Conservation (phyloP, 2,113 vertebrate genomes). For the Halcyon malimbica region DNA sequence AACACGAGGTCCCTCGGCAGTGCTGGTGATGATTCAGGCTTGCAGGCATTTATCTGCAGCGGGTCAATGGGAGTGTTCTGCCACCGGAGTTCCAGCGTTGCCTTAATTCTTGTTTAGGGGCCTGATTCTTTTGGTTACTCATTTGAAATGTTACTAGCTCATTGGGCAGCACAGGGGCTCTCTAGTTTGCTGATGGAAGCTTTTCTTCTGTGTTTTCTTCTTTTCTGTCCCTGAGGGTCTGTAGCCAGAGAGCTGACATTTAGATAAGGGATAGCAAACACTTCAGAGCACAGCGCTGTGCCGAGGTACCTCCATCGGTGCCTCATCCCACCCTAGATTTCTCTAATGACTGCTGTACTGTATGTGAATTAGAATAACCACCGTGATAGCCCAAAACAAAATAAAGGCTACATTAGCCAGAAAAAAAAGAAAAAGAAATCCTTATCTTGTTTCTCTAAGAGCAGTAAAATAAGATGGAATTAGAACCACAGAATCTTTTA, state of each 20-base stretch:
- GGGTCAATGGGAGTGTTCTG: not conserved
- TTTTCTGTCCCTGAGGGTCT: not conserved
- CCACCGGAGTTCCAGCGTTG: not conserved
- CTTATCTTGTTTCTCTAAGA: not conserved
- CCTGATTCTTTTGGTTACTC: not conserved
- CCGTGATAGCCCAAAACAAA: not conserved
- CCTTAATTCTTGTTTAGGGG: not conserved
- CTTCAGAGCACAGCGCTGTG: not conserved
- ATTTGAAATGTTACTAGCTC: not conserved
- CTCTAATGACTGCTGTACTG: not conserved
- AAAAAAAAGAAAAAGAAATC: not conserved
- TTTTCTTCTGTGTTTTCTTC: not conserved
- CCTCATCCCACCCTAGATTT: not conserved
- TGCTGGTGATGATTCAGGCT: not conserved
- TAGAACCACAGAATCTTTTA: not conserved
- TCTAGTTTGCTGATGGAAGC: not conserved
- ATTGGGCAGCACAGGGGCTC: not conserved
- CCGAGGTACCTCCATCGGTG: not conserved
- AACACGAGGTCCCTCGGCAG: not conserved
- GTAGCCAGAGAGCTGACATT: slow-evolving; percentile 2
- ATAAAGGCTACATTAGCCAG: not conserved
- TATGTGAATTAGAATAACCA: not conserved
- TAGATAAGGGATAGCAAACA: not conserved
- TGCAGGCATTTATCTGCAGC: slow-evolving; percentile 25
- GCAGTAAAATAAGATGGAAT: not conserved